Percentiles rank a stretch among this genome's conserved stretches.
Conservation (phyloP, 1,140 invertebrate genomes). For the Caenorhabditis tropicalis region DNA sequence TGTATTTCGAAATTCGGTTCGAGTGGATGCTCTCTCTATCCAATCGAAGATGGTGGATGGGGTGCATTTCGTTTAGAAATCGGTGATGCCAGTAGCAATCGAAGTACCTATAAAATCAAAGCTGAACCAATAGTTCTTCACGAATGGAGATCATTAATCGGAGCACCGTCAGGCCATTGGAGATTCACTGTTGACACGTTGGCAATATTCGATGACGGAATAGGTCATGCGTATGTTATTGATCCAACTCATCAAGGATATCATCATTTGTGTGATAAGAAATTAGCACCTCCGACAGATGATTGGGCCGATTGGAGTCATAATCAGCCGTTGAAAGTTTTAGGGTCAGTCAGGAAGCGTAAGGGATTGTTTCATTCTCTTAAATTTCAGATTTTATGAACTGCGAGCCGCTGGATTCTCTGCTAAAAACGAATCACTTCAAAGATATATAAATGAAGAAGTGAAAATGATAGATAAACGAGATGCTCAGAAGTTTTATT, state of each 20-base stretch:
- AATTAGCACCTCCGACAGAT: neutral
- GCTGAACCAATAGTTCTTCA: neutral
- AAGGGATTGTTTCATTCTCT: neutral
- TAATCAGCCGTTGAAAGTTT: neutral
- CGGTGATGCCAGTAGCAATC: neutral
- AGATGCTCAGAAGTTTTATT: neutral
- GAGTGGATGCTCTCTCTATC: neutral
- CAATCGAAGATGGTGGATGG: neutral
- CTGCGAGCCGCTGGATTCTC: neutral
- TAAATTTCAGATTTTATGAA: neutral
- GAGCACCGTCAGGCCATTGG: neutral
- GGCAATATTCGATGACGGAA: neutral
- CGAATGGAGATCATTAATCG: neutral
- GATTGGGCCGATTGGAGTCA: neutral
- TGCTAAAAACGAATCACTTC: neutral
- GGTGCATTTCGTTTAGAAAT: constrained; percentile 3
- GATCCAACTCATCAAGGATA: neutral
- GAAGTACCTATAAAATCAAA: neutral
- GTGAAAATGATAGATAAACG: neutral
- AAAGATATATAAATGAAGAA: neutral
- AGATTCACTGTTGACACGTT: constrained; percentile 13
- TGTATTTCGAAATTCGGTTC: neutral
- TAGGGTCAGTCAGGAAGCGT: neutral
- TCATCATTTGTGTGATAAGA: neutral
- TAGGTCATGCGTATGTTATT: neutral